Evolutionary conservation across 2,888 invertebrate species (phyloP).

Genomic region (Alviniconcha strummeri): DNA sequence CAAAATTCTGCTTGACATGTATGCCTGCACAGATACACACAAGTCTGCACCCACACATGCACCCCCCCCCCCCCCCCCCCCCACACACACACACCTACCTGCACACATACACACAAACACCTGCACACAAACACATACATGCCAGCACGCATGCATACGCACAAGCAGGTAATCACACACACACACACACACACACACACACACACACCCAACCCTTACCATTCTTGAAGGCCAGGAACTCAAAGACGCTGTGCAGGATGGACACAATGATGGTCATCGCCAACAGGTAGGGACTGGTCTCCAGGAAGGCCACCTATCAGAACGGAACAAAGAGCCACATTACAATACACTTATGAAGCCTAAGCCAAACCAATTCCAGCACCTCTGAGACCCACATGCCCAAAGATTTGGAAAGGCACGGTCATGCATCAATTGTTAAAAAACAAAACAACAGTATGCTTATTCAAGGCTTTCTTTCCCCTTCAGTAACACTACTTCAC

Average conservation of each 20-base stretch:
- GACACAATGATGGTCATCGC: constrained; percentile 94
- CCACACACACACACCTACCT: not conserved
- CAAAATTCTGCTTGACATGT: too few relatives aligned
- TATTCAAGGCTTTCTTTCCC: too few relatives aligned
- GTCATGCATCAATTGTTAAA: too few relatives aligned
- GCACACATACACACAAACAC: too few relatives aligned
- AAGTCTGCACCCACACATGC: not conserved
- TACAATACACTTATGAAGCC: not conserved
- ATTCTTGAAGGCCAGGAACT: constrained; percentile 98
- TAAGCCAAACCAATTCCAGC: too few relatives aligned
- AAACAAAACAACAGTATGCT: too few relatives aligned
- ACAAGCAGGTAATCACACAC: not conserved
- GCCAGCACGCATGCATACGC: too few relatives aligned
- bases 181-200: not conserved
- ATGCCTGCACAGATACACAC: too few relatives aligned
- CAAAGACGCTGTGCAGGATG: constrained; percentile 96
- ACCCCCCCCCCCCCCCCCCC: not conserved
- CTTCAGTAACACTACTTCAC: too few relatives aligned
- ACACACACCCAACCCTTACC: constrained; percentile 76
- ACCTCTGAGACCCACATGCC: too few relatives aligned
- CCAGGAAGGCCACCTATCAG: constrained; percentile 89
- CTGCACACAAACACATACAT: too few relatives aligned
- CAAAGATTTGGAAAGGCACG: too few relatives aligned
- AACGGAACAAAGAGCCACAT: not conserved
- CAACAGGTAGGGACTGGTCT: constrained; percentile 96